Evolutionary conservation across 2,797 vertebrate species (phyloP).

Genomic region (Hypotaenidia okinawae): DNA sequence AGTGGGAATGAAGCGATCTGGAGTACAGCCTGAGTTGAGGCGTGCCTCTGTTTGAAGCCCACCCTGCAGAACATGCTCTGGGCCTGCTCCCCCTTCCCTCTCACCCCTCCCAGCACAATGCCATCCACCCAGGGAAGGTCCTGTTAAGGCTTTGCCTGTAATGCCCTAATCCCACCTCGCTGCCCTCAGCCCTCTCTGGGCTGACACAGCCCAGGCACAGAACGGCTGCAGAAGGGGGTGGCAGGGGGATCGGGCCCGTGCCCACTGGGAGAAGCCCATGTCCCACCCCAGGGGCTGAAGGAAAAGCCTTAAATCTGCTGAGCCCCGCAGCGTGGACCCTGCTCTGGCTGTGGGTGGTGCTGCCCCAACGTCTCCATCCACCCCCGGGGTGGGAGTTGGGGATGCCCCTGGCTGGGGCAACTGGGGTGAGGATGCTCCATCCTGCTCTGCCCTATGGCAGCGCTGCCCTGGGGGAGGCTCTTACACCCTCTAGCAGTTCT

Average conservation of each 20-base stretch:
- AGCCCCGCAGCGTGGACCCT: fast-evolving
- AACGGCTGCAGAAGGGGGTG: not conserved
- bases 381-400: not conserved
- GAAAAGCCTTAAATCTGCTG: not conserved
- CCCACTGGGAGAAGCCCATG: not conserved
- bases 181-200: not conserved
- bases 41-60: slow-evolving; percentile 8
- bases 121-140: not conserved
- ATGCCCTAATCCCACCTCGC: not conserved
- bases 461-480: too few relatives aligned
- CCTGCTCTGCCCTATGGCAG: not conserved
- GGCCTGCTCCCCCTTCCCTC: not conserved
- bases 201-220: not conserved
- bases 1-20: slow-evolving; percentile 31
- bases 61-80: not conserved
- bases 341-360: fast-evolving
- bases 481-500: too few relatives aligned
- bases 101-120: not conserved
- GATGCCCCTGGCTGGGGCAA: not conserved
- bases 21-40: not conserved
- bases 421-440: fast-evolving
- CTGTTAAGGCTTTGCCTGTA: not conserved
- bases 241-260: not conserved
- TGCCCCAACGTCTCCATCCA: not conserved
- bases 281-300: not conserved